A percentile compares a stretch with the other conserved stretches of the same genome.
These are phyloP conservation scores for Ciconia boyciana DNA, from an alignment of 2,113 vertebrate genomes.

Conservation along the genomic window DNA sequence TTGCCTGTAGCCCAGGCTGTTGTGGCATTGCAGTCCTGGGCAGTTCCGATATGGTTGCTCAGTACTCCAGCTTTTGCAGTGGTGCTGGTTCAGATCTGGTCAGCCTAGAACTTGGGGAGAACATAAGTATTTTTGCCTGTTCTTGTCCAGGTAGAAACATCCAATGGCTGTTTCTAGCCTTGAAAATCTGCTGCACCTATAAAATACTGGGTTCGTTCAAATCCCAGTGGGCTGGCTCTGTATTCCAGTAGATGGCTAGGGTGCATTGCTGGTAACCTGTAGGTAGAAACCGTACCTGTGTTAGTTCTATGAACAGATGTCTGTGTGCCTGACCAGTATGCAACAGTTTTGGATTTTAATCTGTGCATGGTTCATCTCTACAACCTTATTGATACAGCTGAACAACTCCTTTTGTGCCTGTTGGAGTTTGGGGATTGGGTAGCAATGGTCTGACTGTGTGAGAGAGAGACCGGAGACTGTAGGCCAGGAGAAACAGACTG, in stretches of 20 bases:
- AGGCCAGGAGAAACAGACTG: background rate
- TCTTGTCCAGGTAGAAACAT: background rate
- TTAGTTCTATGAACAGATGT: background rate
- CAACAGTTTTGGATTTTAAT: background rate
- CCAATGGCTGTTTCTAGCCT: background rate
- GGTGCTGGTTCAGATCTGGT: background rate
- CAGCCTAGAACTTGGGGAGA: background rate
- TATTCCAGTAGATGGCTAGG: background rate
- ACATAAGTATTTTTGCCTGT: background rate
- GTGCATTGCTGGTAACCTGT: background rate
- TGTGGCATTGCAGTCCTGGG: rapidly evolving
- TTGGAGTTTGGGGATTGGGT: background rate
- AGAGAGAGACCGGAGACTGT: no score
- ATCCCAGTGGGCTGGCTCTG: background rate
- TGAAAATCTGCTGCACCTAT: background rate
- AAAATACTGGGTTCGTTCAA: background rate
- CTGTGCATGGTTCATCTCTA: rapidly evolving
- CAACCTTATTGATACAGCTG: background rate
- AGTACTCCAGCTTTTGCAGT: background rate
- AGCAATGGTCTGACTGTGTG: no score
- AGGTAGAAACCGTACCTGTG: background rate
- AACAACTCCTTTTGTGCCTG: background rate
- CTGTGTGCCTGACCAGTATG: background rate
- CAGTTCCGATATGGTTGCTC: rapidly evolving
- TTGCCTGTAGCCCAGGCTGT: background rate